phyloP scores from a whole-genome alignment of 2,113 vertebrate genomes.

The Phocoena sinus region DNA sequence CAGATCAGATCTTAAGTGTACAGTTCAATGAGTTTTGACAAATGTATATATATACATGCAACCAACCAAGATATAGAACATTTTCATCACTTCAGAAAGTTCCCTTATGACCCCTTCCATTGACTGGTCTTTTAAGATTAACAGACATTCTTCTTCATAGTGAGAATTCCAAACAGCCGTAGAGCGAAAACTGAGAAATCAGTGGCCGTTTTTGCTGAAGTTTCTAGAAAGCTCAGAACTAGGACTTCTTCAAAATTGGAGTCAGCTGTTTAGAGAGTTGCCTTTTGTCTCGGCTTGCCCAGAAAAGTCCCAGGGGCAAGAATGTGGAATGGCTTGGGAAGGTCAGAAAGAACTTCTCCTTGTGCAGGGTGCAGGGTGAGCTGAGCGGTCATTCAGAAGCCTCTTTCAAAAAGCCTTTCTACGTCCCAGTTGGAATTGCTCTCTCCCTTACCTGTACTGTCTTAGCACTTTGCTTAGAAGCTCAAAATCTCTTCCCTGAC shows the following conservation, averaged over 20 bases:
- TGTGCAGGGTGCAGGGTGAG: neutral
- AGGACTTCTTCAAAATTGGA: neutral
- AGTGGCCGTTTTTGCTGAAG: neutral
- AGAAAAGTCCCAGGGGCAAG: neutral
- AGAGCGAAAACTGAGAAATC: conserved; percentile 22
- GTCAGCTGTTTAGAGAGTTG: neutral
- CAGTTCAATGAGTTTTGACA: neutral
- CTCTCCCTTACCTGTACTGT: neutral
- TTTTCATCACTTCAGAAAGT: neutral
- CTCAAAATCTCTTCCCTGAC: neutral
- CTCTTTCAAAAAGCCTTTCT: neutral
- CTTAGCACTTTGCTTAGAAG: neutral
- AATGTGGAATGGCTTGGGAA: neutral
- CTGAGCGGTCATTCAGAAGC: neutral
- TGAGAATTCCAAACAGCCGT: neutral
- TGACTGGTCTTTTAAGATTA: neutral
- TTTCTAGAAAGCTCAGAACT: conserved; percentile 20
- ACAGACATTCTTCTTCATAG: neutral
- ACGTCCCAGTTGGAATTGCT: neutral
- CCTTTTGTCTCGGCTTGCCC: neutral
- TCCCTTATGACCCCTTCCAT: neutral
- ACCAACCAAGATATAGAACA: neutral
- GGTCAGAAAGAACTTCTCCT: neutral
- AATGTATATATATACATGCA: neutral
- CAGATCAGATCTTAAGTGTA: neutral